Percentiles rank a stretch among this genome's conserved stretches.
These are phyloP conservation scores for Argynnis bischoffii DNA, from an alignment of 2,888 invertebrate genomes.

Conservation along the genomic window DNA sequence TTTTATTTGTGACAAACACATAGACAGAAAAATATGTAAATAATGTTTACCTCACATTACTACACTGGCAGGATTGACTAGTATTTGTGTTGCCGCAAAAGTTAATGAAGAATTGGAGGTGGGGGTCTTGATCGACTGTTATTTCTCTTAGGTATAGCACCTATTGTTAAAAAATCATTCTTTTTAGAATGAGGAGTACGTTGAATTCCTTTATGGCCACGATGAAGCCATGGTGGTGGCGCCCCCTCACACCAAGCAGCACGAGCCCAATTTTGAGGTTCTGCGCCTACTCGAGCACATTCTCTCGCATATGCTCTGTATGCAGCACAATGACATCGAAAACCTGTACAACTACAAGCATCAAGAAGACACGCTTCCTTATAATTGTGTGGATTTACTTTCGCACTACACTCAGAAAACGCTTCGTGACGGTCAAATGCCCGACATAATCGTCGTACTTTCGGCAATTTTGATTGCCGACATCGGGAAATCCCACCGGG, in stretches of 20 bases:
- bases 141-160: slow-evolving; percentile 60
- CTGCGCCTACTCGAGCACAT: slow-evolving; percentile 89
- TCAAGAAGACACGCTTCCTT: slow-evolving; percentile 93
- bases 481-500: slow-evolving; percentile 69
- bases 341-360: slow-evolving; percentile 92
- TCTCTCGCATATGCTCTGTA: slow-evolving; percentile 94
- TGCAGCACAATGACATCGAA: slow-evolving; percentile 93
- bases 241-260: slow-evolving; percentile 85
- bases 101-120: slow-evolving; percentile 70
- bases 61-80: slow-evolving; percentile 77
- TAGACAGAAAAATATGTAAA: background rate
- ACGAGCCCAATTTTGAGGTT: slow-evolving; percentile 87
- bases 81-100: slow-evolving; percentile 59
- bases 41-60: slow-evolving; percentile 61
- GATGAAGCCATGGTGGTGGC: slow-evolving; percentile 65
- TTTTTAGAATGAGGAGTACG: slow-evolving; percentile 45
- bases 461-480: slow-evolving; percentile 73
- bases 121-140: slow-evolving; percentile 68
- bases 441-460: slow-evolving; percentile 75
- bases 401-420: slow-evolving; percentile 90
- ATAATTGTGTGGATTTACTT: slow-evolving; percentile 91
- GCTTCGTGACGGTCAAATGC: slow-evolving; percentile 77
- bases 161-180: slow-evolving; percentile 54
- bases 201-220: slow-evolving; percentile 52
- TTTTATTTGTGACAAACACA: too few relatives aligned